A percentile compares a stretch with the other conserved stretches of the same genome.
These are phyloP conservation scores for Lytechinus pictus DNA, from an alignment of 35 echinoderm and acorn worm genomes.

Conservation along the genomic window DNA sequence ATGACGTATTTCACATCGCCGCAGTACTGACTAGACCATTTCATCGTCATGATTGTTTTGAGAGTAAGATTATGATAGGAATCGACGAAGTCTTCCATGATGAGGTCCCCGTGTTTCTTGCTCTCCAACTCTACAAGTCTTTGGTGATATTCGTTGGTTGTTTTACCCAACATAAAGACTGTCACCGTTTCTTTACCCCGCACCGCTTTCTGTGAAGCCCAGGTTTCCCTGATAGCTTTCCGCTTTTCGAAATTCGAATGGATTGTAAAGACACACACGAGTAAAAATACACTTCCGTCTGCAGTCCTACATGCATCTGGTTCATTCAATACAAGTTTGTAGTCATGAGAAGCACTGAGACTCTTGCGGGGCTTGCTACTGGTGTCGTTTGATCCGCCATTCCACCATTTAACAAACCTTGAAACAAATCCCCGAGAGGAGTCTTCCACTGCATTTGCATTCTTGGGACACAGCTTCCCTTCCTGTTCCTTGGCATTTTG, in stretches of 20 bases:
- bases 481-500: constrained; percentile 12
- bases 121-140: constrained; percentile 37
- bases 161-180: constrained; percentile 65
- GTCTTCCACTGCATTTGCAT: background rate
- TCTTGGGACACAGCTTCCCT: background rate
- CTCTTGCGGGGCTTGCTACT: background rate
- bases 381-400: background rate
- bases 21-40: constrained; percentile 65
- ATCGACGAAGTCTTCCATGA: constrained; percentile 60
- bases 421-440: background rate
- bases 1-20: constrained; percentile 56
- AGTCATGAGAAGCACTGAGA: constrained; percentile 60
- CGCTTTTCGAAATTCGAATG: constrained; percentile 69
- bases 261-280: constrained; percentile 52
- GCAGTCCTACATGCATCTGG: constrained; percentile 50
- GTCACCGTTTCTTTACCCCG: constrained; percentile 46
- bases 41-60: constrained; percentile 72
- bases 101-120: constrained; percentile 39
- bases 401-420: background rate
- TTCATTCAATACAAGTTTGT: constrained; percentile 64
- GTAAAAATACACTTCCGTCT: constrained; percentile 41
- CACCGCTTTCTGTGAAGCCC: constrained; percentile 43
- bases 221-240: constrained; percentile 71
- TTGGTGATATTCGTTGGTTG: background rate
- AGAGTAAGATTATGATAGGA: constrained; percentile 61